Conservation (phyloP, 2,113 vertebrate species). For the Macaca mulatta region DNA sequence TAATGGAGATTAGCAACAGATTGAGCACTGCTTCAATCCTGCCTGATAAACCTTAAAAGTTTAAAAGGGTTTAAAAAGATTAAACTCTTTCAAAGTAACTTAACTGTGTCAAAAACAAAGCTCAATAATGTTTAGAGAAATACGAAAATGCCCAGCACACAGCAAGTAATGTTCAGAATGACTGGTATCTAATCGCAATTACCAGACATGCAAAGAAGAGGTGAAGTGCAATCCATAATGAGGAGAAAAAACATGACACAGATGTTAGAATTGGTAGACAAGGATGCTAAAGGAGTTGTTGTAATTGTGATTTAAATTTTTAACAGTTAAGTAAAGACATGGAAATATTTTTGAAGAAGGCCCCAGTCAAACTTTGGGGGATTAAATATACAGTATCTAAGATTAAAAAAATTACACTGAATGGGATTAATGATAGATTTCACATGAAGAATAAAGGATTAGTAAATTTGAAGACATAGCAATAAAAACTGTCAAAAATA, state of each 20-base stretch:
- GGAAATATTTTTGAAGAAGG: not conserved
- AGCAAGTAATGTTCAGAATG: conserved; percentile 16
- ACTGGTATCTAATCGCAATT: not conserved
- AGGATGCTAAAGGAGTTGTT: not conserved
- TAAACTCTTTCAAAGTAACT: not conserved
- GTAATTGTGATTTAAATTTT: not conserved
- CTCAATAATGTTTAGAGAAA: not conserved
- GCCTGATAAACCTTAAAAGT: not conserved
- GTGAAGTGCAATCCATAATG: not conserved
- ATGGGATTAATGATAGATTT: not conserved
- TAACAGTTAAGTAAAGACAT: not conserved
- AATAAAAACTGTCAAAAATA: not conserved
- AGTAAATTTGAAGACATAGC: not conserved
- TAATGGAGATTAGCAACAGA: not conserved
- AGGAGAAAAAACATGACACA: not conserved
- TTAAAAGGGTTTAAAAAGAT: not conserved
- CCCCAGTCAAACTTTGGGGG: not conserved
- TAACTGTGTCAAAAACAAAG: not conserved
- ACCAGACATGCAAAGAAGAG: not conserved
- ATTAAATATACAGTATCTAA: conserved; percentile 15
- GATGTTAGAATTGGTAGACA: not conserved
- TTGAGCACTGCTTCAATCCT: not conserved
- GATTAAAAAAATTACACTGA: not conserved
- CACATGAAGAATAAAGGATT: not conserved
- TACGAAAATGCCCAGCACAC: not conserved